phyloP scores from a whole-genome alignment of 2,113 vertebrate genomes.

The Strix aluco region DNA sequence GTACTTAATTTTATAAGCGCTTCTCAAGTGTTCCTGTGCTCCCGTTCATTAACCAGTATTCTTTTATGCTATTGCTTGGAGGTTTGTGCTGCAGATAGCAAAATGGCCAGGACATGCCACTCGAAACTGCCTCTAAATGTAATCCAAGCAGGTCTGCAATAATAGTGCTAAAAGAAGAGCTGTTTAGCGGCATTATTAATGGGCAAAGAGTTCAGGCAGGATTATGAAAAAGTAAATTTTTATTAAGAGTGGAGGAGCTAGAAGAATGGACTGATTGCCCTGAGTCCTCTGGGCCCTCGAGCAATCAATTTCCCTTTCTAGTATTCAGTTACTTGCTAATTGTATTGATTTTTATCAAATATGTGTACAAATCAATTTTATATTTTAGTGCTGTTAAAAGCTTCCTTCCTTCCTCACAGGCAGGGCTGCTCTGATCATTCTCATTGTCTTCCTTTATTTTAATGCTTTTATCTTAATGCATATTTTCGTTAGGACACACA shows the following conservation, averaged over 20 bases:
- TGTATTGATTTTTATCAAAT: conserved; percentile 70
- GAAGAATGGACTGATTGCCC: conserved; percentile 71
- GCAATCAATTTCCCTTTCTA: conserved; percentile 63
- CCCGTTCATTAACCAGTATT: conserved; percentile 37
- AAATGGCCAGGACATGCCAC: conserved; percentile 49
- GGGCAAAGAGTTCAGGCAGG: conserved; percentile 67
- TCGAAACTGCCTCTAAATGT: conserved; percentile 50
- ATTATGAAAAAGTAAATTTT: conserved; percentile 76
- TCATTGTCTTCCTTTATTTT: conserved; percentile 15
- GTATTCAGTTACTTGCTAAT: conserved; percentile 68
- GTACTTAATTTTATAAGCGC: conserved; percentile 72
- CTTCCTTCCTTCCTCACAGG: conserved; percentile 46
- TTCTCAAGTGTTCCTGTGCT: conserved; percentile 37
- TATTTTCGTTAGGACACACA: background rate
- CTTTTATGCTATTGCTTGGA: conserved; percentile 33
- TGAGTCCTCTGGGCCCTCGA: conserved; percentile 35
- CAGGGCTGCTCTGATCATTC: conserved; percentile 6
- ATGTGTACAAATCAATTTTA: conserved; percentile 68
- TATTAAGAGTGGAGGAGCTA: conserved; percentile 68
- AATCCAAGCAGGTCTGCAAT: conserved; percentile 62
- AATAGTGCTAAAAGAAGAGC: conserved; percentile 67
- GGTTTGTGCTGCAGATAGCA: conserved; percentile 36
- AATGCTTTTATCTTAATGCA: conserved; percentile 25
- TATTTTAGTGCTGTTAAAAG: conserved; percentile 62
- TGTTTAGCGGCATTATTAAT: conserved; percentile 66